Base-by-base conservation (phyloP, 2,888 invertebrate genomes). In the Ptilodon capucinus region DNA sequence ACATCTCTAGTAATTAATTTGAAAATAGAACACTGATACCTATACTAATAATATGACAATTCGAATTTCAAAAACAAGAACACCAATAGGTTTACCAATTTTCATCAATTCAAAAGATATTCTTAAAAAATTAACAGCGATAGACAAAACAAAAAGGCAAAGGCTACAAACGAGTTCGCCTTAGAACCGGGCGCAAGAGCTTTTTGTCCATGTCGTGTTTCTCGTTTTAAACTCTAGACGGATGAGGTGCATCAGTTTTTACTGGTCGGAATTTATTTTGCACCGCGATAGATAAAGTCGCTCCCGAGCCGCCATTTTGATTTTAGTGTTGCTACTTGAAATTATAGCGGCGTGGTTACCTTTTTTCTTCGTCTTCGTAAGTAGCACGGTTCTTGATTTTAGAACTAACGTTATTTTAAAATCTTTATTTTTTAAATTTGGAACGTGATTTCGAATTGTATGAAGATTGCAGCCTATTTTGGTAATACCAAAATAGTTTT, bases 271-370 rank as follows among this genome's bases (percentile, higher is more conserved):
- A 73, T 75, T 76, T 77, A 76, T 76, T 79, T 78, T 63, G 57
- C 60, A 45, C 39, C 45, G 58, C 66, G 57, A 73, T 72, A 76
- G 77, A 76, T 77, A 77, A 73, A 74, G 79, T 76, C 84, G 46
- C 52, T 76, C 77, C 64, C 60, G 59, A 71, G 76, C 71, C 53
- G 84, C 86, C 85, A 86, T 88, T 82, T 86, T 86, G 78, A 78
- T 81, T 84, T 82, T 76, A 80, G 79, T 82, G 71, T 81, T 68
- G 85, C 84, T 85, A 85, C 86, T 83, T 78, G 79, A 84, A 83
- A 86, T 83, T 84, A 77, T 81, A 72, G 68, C 74, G 67, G 45
- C 69, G 54, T 60, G 63, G 64, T 57, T n/a, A n/a, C n/a, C n/a
- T n/a, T 63, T 68, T 60, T 63, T 55, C 61, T 60, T 64, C 53